phyloP scores from a whole-genome alignment of 2,888 invertebrate species.

The Nomada flava region DNA sequence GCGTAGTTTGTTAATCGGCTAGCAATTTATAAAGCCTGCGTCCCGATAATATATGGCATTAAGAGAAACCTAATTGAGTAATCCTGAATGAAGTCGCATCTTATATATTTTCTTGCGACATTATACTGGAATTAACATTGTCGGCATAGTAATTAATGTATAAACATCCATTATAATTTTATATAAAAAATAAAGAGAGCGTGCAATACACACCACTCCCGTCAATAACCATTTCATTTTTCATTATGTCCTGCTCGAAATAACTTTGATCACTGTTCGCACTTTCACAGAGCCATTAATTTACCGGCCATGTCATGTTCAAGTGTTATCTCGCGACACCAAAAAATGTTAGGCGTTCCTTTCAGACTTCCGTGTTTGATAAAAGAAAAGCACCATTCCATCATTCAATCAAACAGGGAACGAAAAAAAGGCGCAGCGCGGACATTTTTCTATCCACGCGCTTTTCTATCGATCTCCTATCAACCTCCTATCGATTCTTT shows the following conservation, averaged over 20 bases:
- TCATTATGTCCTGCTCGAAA: neutral
- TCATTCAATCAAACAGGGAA: slow-evolving; percentile 8
- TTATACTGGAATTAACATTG: neutral
- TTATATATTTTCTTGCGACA: neutral
- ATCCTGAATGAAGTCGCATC: neutral
- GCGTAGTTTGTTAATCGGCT: neutral
- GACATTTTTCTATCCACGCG: no score
- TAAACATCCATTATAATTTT: no score
- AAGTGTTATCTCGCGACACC: neutral
- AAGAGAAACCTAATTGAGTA: neutral
- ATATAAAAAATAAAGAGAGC: no score
- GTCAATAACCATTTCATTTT: neutral
- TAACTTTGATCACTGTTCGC: neutral
- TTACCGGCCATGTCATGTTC: neutral
- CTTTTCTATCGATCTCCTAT: neutral
- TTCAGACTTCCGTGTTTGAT: slow-evolving; percentile 46
- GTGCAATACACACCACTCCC: no score
- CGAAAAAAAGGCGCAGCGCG: neutral
- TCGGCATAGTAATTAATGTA: neutral
- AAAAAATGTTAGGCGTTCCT: slow-evolving; percentile 4
- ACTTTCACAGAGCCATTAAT: neutral
- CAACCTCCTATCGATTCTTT: slow-evolving; percentile 4
- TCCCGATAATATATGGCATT: neutral
- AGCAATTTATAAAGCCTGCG: neutral
- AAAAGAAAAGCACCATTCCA: slow-evolving; percentile 60